Evolutionary conservation across 2,888 invertebrate species (phyloP), one percentile per base, ranked within the genome.

Genomic region (Andrena haemorrhoa): DNA sequence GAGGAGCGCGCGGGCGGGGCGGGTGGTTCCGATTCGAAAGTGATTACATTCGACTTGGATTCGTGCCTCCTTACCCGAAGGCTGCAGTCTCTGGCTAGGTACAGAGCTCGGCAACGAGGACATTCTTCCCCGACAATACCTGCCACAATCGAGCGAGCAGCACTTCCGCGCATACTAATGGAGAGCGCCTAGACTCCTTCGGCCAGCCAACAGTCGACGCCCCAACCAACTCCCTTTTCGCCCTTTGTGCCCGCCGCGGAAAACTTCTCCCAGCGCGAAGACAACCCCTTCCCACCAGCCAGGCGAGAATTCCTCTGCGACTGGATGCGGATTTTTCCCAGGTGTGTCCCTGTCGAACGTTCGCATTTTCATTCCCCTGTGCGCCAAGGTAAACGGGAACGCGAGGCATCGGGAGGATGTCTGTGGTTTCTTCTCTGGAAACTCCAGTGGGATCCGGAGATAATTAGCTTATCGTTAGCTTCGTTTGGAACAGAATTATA

Each of bases 71-170:
- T 90, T 90, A 87, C 86, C 12, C 84, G 81, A 81, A 80, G 79
- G 82, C 56, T 56, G 23, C 79, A 81, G 83, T 75, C 84, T 75
- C 60, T 63, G 79, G 56, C 70, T 49, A 49, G 75, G 84, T 78
- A 71, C 79, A 88, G 65, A 84, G 83, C 86, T 79, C 90, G 90
- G 90, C 92, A 93, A 93, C 92, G 93, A 93, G 92, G 93, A 92
- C 92, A 93, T 93, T 93, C 93, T 93, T 93, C 92, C 86, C 61
- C 86, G 89, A 93, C 93, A 93, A 93, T 93, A 89, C 92, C 91
- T 84, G 82, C 90, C 90, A 93, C 93, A 92, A 93, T 93, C 92
- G 92, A 89, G 92, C 91, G 87, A 88, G 88, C 85, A 88, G 89
- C 90, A 90, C 90, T 91, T 92, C 91, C 91, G 91, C 90, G 93